Evolutionary conservation across 2,797 vertebrate species (phyloP), one percentile per base, ranked within the genome.

Genomic region (Chaenodraco wilsoni): DNA sequence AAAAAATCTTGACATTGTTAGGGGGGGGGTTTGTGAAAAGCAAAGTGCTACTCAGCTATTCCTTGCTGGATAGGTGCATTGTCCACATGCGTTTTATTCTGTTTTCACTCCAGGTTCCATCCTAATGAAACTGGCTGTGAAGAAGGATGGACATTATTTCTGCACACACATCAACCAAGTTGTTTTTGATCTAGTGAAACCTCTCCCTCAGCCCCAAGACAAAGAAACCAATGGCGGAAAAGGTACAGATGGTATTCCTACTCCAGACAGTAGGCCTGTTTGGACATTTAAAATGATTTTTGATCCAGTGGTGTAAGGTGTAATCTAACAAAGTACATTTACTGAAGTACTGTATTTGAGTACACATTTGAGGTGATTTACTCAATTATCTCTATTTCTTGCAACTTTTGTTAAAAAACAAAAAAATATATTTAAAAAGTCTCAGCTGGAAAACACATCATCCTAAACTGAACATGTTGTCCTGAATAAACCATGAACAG

Each of bases 131-230:
- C 80, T 97, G 57, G 92, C 90, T 41, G 94, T 99, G 66, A 91
- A 88, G 69, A 99, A 97, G 81, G 96, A 99, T 83, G 95, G 92
- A 0, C 98, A 99, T 90, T 86, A 73, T 79, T 98, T 99, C 88
- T 94, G 95, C 87, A 93, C 96, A 78, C 95, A 99, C 80, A 76
- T 98, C 72, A 94, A 81, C 76, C 93, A 95, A 14, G 91, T 94
- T 4, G 84, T 89, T 69, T 19, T 48, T 50, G 33, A 69, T 19
- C 41, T 19, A 15, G 41, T 1, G 0, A 66, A 21, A 50, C 14
- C 43, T 55, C 11, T 62, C 1, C 8, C 2, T 48, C 45, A 60
- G 33, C 15, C 10, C 11, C 45, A 23, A 46, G 49, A 64, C 40
- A 67, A 75, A 9, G 61, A 74, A 19, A 37, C 45, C 12, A 21